Conservation (phyloP, 37 sponge, comb jelly and placozoan species). For the Chondrilla cf. caribensis region DNA sequence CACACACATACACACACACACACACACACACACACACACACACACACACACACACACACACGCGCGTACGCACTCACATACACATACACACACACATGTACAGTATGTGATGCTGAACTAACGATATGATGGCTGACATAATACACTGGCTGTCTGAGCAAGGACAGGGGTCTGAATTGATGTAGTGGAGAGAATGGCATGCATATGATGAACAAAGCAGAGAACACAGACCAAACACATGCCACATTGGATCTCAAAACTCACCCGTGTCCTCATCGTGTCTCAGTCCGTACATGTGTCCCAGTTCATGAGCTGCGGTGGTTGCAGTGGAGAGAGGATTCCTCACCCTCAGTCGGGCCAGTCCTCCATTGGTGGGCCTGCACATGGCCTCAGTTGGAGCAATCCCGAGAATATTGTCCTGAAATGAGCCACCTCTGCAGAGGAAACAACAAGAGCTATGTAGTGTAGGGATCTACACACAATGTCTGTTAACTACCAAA, state of each 20-base stretch:
- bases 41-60: too few species aligned
- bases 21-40: too few species aligned
- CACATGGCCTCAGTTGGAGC: slow-evolving; percentile 74
- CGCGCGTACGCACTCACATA: neutral
- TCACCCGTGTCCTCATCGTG: slow-evolving; percentile 57
- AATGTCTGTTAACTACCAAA: too few species aligned
- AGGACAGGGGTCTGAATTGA: slow-evolving; percentile 25
- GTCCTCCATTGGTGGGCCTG: slow-evolving; percentile 3
- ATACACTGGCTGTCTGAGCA: slow-evolving; percentile 47
- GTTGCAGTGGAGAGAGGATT: slow-evolving; percentile 1
- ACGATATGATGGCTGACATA: slow-evolving; percentile 30
- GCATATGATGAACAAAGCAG: neutral
- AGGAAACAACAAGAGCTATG: too few species aligned
- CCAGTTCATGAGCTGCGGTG: slow-evolving; percentile 82
- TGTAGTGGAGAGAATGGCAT: neutral
- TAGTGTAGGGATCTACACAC: too few species aligned
- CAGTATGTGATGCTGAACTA: too few species aligned
- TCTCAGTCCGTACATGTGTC: slow-evolving; percentile 64
- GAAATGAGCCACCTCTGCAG: slow-evolving; percentile 48
- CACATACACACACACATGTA: neutral
- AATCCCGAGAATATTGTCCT: slow-evolving; percentile 55
- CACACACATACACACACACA: too few species aligned
- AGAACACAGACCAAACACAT: neutral
- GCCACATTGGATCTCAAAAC: neutral
- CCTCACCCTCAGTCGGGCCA: slow-evolving; percentile 38